phyloP scores from a whole-genome alignment of 1,140 invertebrate species.

The Lutraria rhynchaena region DNA sequence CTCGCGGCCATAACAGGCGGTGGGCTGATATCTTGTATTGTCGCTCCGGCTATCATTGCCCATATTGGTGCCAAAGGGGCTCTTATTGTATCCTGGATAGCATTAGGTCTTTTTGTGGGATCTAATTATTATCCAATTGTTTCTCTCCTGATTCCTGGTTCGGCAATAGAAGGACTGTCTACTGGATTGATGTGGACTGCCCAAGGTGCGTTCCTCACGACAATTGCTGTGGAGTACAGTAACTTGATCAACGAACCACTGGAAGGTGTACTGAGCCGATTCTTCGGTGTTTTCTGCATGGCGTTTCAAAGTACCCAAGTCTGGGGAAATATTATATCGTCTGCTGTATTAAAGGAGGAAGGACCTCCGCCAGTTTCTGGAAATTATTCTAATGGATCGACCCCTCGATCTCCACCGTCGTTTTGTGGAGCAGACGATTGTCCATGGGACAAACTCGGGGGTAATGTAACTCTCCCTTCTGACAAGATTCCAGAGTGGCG shows the following conservation, averaged over 20 bases:
- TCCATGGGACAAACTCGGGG: constrained; percentile 36
- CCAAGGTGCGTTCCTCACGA: constrained; percentile 70
- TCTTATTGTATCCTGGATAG: constrained; percentile 65
- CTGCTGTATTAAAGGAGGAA: constrained; percentile 61
- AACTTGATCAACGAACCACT: constrained; percentile 56
- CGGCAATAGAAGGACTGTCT: constrained; percentile 67
- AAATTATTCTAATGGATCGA: constrained; percentile 27
- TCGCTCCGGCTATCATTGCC: constrained; percentile 66
- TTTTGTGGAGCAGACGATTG: constrained; percentile 64
- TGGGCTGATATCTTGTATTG: constrained; percentile 66
- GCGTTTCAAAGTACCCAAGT: constrained; percentile 72
- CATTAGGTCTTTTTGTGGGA: constrained; percentile 64
- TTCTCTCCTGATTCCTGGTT: constrained; percentile 66
- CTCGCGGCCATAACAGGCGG: constrained; percentile 69
- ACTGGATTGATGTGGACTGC: constrained; percentile 75
- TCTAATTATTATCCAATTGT: constrained; percentile 68
- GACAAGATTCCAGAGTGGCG: constrained; percentile 32
- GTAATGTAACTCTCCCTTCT: constrained; percentile 15
- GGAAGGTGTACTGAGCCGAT: constrained; percentile 65
- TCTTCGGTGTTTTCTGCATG: constrained; percentile 74
- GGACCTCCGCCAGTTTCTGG: not conserved
- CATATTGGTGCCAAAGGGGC: constrained; percentile 66
- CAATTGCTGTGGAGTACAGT: constrained; percentile 66
- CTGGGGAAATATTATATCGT: constrained; percentile 73
- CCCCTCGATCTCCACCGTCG: constrained; percentile 23